Conservation (phyloP, 2,113 vertebrate species). For the Coptodon rendalli region DNA sequence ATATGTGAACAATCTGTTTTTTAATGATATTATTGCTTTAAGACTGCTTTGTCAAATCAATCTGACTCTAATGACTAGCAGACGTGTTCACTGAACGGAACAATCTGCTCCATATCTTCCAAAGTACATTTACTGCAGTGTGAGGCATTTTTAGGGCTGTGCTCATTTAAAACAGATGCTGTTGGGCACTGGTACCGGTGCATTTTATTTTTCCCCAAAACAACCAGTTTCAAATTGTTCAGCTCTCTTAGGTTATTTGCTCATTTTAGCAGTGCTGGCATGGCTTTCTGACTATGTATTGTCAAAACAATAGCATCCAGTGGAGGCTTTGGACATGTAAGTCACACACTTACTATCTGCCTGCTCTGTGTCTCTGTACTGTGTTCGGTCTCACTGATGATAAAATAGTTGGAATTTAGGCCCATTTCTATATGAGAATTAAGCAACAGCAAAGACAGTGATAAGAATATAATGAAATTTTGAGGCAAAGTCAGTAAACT, state of each 20-base stretch:
- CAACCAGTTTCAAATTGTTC: neutral
- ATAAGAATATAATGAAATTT: neutral
- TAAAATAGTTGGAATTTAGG: neutral
- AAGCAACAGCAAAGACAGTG: neutral
- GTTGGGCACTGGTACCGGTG: neutral
- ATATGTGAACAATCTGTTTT: neutral
- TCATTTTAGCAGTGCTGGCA: neutral
- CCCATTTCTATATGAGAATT: neutral
- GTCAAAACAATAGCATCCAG: neutral
- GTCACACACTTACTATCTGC: neutral
- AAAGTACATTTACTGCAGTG: neutral
- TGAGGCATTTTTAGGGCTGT: neutral
- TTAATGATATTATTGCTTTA: accelerated
- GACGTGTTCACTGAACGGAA: neutral
- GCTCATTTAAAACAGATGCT: neutral
- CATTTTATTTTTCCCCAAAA: accelerated
- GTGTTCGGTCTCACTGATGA: neutral
- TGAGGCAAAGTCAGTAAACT: neutral
- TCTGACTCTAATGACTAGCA: neutral
- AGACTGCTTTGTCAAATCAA: neutral
- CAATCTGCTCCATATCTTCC: neutral
- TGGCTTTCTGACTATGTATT: neutral
- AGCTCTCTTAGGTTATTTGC: neutral
- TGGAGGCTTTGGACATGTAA: neutral
- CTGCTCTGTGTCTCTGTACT: neutral